phyloP scores from a whole-genome alignment of 2,797 vertebrate genomes.

The Enteromius paludinosus region DNA sequence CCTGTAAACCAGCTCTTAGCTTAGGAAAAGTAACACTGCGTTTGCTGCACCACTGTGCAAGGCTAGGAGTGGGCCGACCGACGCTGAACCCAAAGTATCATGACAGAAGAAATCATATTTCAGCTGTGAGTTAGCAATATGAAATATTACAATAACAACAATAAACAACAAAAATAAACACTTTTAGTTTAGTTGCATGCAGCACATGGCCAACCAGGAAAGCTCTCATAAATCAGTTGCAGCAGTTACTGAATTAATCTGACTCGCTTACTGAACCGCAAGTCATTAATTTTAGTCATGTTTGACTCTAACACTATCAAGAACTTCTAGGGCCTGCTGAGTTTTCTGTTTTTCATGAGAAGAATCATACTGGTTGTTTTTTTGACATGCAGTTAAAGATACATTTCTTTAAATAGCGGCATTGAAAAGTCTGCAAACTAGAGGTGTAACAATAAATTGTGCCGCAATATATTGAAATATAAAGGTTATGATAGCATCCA shows the following conservation, averaged over 20 bases:
- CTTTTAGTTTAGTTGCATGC: background rate
- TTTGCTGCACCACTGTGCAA: background rate
- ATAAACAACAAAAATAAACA: conserved; percentile 4
- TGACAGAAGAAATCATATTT: background rate
- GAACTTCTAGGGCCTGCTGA: background rate
- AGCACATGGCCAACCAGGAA: background rate
- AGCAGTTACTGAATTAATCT: conserved; percentile 3
- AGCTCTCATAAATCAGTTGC: background rate
- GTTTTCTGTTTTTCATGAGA: background rate
- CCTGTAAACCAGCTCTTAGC: background rate
- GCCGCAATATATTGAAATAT: background rate
- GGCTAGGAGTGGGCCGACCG: background rate
- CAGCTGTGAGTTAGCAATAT: background rate
- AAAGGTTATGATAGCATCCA: background rate
- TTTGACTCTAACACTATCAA: background rate
- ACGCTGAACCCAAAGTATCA: background rate
- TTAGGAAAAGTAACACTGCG: too few relatives aligned
- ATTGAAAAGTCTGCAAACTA: background rate
- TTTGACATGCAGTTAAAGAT: background rate
- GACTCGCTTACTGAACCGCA: background rate
- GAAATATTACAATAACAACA: conserved; percentile 3
- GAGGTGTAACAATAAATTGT: background rate
- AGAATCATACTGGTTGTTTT: background rate
- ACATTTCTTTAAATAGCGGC: too few relatives aligned
- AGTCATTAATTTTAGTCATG: conserved; percentile 24